Evolutionary conservation across 2,888 invertebrate genomes (phyloP), one percentile per base, ranked within the genome.

Genomic region (Blera fallax): DNA sequence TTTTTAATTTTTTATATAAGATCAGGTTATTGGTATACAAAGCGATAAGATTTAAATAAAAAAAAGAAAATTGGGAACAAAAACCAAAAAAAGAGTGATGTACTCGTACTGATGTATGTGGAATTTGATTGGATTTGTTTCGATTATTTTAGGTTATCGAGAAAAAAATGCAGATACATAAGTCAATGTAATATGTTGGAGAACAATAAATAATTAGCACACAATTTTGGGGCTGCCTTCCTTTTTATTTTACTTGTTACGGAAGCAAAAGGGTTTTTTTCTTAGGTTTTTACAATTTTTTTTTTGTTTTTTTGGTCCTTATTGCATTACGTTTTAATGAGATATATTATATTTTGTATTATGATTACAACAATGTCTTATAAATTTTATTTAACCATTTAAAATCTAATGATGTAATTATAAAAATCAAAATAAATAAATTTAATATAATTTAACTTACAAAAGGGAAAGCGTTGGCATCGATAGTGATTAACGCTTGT

Each of bases 351-450:
- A 48, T n/a, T n/a, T n/a, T n/a, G n/a, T n/a, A 48, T 62, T 83
- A 73, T 80, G 16, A 52, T 65, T 80, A 79, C 69, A 65, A 56
- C 7, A 43, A 60, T 67, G 74, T 78, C 74, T 73, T 74, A 27
- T 60, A 77, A 43, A 43, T 67, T 74, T 64, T 79, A 79, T 80
- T 84, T 73, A 83, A 83, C 52, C 52, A 52, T 52, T 78, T 62
- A 73, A 83, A 78, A 45, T 62, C 70, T 73, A 72, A 69, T 69
- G 76, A 82, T 84, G 84, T 84, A 84, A 84, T 84, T 84, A 40
- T 40, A 72, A 32, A 73, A 72, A 62, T 56, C 62, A 74, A 40
- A 40, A 79, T 74, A 84, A 84, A 84, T 84, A 84, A 80, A 80
- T 73, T 78, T 37, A 78, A 78, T 83, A 34, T 78, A 67, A 65